Base-by-base conservation (phyloP, 2,888 invertebrate genomes). In the Tortrix viridana region DNA sequence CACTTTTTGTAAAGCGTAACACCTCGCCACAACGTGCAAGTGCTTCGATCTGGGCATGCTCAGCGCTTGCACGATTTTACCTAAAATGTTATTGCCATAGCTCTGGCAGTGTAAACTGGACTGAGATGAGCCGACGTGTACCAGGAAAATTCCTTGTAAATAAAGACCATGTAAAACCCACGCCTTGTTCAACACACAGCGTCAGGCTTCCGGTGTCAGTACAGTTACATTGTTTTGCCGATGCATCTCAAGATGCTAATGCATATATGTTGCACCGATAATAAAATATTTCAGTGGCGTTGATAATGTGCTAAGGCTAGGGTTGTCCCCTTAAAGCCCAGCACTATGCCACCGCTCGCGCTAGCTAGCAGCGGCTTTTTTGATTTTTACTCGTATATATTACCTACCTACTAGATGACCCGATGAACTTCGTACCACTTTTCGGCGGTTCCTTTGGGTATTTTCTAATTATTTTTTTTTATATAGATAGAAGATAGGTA, bases 261-360 rank as follows among this genome's bases (percentile, higher is more conserved):
- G 41, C 53, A 53, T 43, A 53, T 53, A 18, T 43, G 53, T 16
- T 53, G 53, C 19, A 26, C 26, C n/a, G 43, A 26, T 5, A 44
- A 9, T 3, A 26, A 6, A 23, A 23, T 6, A 7, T 53, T 14
- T 41, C 38, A 22, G 16, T 41, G n/a, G 20, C 5, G 5, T 6
- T 53, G n/a, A 16, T 41, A 41, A 6, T 55, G 55, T n/a, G 55
- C 55, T 1, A 55, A 55, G n/a, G 46, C 55, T 12, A 26, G 55
- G 5, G 55, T 55, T 2, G 18, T 32, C 1, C 46, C 44, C 5
- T 5, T 55, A 5, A 55, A 55, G 20, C 23, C 18, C 14, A 54
- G 14, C 6, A 54, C 54, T 5, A 54, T 54, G 12, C 43, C 44
- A 2, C 23, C 46, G 7, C 44, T 32, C 7, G 55, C 46, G n/a